Evolutionary conservation across 2,888 invertebrate species (phyloP).

Genomic region (Andrena camellia): DNA sequence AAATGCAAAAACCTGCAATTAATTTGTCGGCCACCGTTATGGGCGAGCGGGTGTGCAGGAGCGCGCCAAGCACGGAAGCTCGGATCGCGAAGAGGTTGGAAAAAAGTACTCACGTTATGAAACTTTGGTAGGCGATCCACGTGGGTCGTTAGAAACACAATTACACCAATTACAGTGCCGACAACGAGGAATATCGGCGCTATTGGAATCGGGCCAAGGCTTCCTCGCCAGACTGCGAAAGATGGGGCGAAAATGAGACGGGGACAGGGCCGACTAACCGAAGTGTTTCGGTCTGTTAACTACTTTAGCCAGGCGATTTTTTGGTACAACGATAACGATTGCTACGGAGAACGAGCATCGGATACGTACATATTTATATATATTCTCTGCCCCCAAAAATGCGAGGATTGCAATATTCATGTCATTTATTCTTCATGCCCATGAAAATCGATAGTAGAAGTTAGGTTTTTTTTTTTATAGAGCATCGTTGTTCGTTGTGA

Average conservation of each 20-base stretch:
- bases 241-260: constrained; percentile 56
- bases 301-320: constrained; percentile 7
- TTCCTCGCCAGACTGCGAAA: constrained; percentile 73
- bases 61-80: not conserved
- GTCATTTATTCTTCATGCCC: no score
- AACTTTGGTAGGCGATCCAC: constrained; percentile 76
- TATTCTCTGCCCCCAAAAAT: no score
- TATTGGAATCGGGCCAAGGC: constrained; percentile 76
- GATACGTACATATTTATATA: no score
- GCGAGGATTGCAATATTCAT: no score
- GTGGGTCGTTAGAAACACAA: constrained; percentile 77
- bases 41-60: not conserved
- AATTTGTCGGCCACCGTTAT: constrained; percentile 27
- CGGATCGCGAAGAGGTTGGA: not conserved
- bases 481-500: not conserved
- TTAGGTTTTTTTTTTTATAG: no score
- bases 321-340: not conserved
- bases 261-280: constrained; percentile 26
- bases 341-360: not conserved
- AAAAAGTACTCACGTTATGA: constrained; percentile 79
- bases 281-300: constrained; percentile 14
- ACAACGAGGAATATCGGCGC: constrained; percentile 66
- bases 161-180: constrained; percentile 66
- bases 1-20: constrained; percentile 85
- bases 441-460: no score